Base-by-base conservation (phyloP, 2,888 invertebrate species). In the Alcis repandata region DNA sequence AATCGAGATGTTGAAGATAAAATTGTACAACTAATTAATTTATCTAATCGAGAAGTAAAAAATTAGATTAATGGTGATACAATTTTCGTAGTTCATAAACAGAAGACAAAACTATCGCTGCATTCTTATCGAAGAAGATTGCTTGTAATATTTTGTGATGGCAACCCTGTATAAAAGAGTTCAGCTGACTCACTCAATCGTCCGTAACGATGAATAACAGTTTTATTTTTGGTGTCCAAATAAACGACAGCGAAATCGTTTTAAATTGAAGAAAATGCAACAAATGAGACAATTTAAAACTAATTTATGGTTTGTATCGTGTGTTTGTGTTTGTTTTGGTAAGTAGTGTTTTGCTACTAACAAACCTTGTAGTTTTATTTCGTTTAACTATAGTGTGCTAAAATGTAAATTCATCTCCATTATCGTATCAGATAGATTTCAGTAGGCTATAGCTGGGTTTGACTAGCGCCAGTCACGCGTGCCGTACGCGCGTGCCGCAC, bases 151-250 rank as follows among this genome's bases (percentile, higher is more conserved):
- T 22, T 43, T 54, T 43, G 40, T 8, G 20, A 59, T 56, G 64
- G 57, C 77, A 79, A 58, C 80, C 79, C 77, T 79, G 62, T 38
- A 67, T 70, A 75, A 11, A 74, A 77, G 73, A 74, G 71, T 71
- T 73, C 58, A 70, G 59, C 74, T 79, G 82, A 82, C 74, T 83
- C 81, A 82, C 64, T 74, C 73, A 74, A 73, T 77, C 76, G 73
- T 52, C 67, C 54, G 73, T 78, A 74, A 76, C 73, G 68, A 71
- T 75, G 71, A 77, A 75, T 75, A 82, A 78, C 75, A 72, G 68
- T 79, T 79, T 77, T 73, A 79, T 82, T 79, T 38, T 79, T 70
- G 67, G 63, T 64, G 69, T 68, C 54, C 64, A 69, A 68, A 73
- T 73, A 68, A 73, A 59, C 63, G 59, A 51, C 53, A 66, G 53